Percentiles rank a stretch among this genome's conserved stretches.
Evolutionary conservation across 1,140 invertebrate species (phyloP).

Genomic region (Drosophila serrata): DNA sequence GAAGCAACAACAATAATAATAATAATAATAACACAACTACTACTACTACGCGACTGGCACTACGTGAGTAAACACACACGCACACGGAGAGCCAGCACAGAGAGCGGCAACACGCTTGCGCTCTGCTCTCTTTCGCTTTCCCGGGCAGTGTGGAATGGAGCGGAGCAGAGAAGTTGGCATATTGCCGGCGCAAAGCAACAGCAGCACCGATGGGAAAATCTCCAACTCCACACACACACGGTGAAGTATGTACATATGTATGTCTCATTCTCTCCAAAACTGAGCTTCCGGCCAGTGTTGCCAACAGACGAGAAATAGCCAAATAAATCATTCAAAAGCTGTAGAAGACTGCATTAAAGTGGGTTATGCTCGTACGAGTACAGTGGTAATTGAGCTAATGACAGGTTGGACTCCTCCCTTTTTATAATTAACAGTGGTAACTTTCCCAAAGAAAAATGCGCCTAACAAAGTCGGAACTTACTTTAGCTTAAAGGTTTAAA

Average conservation of each 20-base stretch:
- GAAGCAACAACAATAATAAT: conserved; percentile 70
- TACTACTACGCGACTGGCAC: conserved; percentile 61
- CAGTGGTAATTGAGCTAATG: neutral
- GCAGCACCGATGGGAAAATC: conserved; percentile 36
- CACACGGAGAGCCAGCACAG: conserved; percentile 20
- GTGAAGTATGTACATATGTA: neutral
- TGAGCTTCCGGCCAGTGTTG: conserved; percentile 34
- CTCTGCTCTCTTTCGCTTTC: conserved; percentile 42
- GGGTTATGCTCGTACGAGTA: neutral
- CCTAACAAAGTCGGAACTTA: neutral
- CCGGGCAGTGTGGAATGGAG: conserved; percentile 39
- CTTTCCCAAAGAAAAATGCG: neutral
- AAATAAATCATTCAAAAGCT: conserved; percentile 20
- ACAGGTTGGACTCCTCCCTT: neutral
- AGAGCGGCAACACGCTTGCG: conserved; percentile 47
- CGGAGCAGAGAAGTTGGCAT: conserved; percentile 22
- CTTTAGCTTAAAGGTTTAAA: neutral
- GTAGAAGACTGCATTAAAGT: conserved; percentile 1
- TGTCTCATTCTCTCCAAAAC: conserved; percentile 25
- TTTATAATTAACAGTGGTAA: neutral
- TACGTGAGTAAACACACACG: conserved; percentile 71
- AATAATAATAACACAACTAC: conserved; percentile 79
- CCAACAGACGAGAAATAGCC: conserved; percentile 24
- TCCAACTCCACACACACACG: conserved; percentile 19
- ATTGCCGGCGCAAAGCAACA: conserved; percentile 39